Percentiles rank a stretch among this genome's conserved stretches.
phyloP scores from a whole-genome alignment of 1,140 invertebrate genomes.

The Daktulosphaira vitifoliae region DNA sequence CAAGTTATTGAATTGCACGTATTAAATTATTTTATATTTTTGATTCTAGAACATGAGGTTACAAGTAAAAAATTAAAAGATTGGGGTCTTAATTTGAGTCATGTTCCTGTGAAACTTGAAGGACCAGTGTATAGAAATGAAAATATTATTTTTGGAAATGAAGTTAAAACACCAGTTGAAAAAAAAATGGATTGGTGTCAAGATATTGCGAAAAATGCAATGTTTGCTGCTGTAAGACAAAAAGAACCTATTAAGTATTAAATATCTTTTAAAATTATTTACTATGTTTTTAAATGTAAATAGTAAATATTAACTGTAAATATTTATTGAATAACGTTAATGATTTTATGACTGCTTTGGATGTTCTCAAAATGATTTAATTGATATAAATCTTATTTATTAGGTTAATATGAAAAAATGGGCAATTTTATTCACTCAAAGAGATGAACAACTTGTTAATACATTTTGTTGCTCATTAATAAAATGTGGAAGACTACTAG shows the following conservation, averaged over 20 bases:
- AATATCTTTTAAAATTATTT: too few species aligned
- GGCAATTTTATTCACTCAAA: constrained; percentile 56
- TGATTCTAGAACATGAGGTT: constrained; percentile 44
- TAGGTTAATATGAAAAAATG: constrained; percentile 53
- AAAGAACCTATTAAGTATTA: too few species aligned
- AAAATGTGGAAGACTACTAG: constrained; percentile 53
- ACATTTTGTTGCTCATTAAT: constrained; percentile 56
- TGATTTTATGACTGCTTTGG: too few species aligned
- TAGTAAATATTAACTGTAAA: too few species aligned
- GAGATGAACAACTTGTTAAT: constrained; percentile 51
- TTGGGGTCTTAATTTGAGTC: constrained; percentile 71
- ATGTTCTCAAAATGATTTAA: too few species aligned
- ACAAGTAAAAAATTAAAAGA: constrained; percentile 59
- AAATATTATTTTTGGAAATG: constrained; percentile 55
- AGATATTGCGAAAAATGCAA: constrained; percentile 49
- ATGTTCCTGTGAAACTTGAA: constrained; percentile 50
- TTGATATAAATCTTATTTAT: too few species aligned
- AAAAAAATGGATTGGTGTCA: constrained; percentile 59
- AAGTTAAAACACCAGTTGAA: constrained; percentile 43
- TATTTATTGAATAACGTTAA: too few species aligned
- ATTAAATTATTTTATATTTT: too few species aligned
- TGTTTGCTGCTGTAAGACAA: too few species aligned
- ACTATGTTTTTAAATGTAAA: too few species aligned
- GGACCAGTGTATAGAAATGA: constrained; percentile 63
- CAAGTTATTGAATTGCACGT: too few species aligned